These are phyloP conservation scores for Euwallacea similis DNA, from an alignment of 1,140 invertebrate species.

Conservation along the genomic window DNA sequence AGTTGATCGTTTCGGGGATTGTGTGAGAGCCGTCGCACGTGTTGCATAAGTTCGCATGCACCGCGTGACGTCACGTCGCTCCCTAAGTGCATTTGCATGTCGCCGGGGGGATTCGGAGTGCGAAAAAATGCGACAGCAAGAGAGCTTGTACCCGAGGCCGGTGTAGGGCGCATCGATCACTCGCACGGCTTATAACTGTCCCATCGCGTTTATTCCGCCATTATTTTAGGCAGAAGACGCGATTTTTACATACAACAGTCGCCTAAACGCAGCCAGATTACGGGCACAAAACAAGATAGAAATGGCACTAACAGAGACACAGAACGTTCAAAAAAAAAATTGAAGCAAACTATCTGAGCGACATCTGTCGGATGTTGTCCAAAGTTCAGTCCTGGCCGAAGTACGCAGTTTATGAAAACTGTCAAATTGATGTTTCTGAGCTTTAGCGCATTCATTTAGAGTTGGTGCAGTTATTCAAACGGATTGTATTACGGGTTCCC, in stretches of 20 bases:
- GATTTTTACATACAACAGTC: background rate
- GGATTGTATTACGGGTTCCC: no score
- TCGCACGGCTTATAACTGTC: slow-evolving; percentile 20
- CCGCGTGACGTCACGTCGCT: slow-evolving; percentile 34
- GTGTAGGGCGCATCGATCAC: slow-evolving; percentile 30
- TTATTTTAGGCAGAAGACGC: background rate
- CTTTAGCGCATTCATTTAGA: no score
- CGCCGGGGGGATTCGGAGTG: slow-evolving; percentile 20
- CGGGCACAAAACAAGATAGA: no score
- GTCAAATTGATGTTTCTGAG: no score
- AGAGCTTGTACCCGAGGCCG: slow-evolving; percentile 13
- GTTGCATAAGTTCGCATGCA: slow-evolving; percentile 36
- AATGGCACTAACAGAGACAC: no score
- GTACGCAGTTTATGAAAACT: no score
- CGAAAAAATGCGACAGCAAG: slow-evolving; percentile 27
- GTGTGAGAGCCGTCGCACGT: slow-evolving; percentile 31
- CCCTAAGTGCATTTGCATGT: slow-evolving; percentile 41
- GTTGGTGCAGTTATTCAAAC: no score
- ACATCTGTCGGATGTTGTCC: no score
- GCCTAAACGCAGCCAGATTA: no score
- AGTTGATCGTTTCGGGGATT: background rate
- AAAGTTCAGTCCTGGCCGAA: no score
- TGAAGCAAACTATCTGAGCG: no score
- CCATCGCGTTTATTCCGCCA: slow-evolving; percentile 19
- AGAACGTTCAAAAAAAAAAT: no score